Evolutionary conservation across 2,797 vertebrate genomes (phyloP).

Genomic region (Pangasius macronema): DNA sequence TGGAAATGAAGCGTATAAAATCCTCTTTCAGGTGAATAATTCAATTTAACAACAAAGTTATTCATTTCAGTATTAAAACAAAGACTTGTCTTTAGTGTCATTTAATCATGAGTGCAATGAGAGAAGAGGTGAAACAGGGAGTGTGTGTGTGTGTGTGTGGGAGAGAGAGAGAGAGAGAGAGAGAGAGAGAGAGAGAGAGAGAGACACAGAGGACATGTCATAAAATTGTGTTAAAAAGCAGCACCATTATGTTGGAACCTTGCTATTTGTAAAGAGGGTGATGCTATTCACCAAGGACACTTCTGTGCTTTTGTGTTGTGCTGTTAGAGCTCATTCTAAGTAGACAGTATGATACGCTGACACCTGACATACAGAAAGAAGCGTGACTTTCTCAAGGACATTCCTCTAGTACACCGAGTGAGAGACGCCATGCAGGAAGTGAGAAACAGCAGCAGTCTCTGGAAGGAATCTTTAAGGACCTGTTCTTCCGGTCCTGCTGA

Average conservation of each 20-base stretch:
- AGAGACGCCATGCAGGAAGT: not conserved
- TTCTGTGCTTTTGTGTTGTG: constrained; percentile 52
- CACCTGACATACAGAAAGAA: constrained; percentile 24
- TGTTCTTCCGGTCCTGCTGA: constrained; percentile 34
- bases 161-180: too few species aligned
- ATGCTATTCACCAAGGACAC: constrained; percentile 56
- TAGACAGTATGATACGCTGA: constrained; percentile 12
- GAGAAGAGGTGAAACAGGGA: constrained; percentile 12
- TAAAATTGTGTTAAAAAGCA: constrained; percentile 46
- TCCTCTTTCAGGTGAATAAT: not conserved
- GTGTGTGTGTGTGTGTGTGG: too few species aligned
- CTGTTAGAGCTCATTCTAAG: constrained; percentile 25
- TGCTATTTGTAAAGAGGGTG: constrained; percentile 39
- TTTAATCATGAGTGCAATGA: not conserved
- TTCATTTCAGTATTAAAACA: not conserved
- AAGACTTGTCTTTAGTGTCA: not conserved
- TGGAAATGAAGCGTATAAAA: not conserved
- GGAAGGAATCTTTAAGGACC: constrained; percentile 9
- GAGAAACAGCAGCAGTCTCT: not conserved
- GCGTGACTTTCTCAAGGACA: constrained; percentile 36
- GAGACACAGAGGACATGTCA: not conserved
- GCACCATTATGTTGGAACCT: constrained; percentile 43
- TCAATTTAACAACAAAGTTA: not conserved
- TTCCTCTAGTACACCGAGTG: not conserved
- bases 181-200: too few species aligned